Percentiles rank a stretch among this genome's conserved stretches.
Conservation (phyloP, 35 echinoderm and acorn worm genomes). For the Anneissia japonica region DNA sequence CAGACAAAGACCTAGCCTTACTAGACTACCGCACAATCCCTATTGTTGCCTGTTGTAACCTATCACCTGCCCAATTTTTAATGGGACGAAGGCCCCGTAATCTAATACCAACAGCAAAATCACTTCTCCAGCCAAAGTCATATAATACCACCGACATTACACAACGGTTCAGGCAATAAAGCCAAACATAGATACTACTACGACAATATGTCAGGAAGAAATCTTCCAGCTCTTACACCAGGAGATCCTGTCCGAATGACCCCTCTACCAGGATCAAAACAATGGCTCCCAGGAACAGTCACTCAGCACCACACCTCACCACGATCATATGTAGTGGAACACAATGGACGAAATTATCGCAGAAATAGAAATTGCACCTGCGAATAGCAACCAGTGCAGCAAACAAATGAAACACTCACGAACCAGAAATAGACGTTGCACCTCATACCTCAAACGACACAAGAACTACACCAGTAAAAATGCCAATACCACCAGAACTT, state of each 20-base stretch:
- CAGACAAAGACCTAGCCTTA: conserved; percentile 49
- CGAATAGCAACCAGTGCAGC: not conserved
- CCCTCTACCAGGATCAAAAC: conserved; percentile 30
- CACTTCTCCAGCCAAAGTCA: conserved; percentile 32
- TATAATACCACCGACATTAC: not conserved
- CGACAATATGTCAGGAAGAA: conserved; percentile 29
- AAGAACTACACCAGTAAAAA: too few relatives aligned
- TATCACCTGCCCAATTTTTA: conserved; percentile 53
- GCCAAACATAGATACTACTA: conserved; percentile 18
- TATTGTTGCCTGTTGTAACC: conserved; percentile 29
- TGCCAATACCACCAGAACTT: too few relatives aligned
- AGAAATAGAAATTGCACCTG: conserved; percentile 27
- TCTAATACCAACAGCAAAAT: conserved; percentile 14
- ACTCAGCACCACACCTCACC: conserved; percentile 29
- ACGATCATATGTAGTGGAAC: conserved; percentile 47
- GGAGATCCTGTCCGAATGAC: conserved; percentile 48
- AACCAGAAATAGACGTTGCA: not conserved
- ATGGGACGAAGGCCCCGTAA: conserved; percentile 58
- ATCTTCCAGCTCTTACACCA: conserved; percentile 25
- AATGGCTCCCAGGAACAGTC: conserved; percentile 40
- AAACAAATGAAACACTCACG: not conserved
- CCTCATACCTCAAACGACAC: too few relatives aligned
- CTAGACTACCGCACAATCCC: conserved; percentile 52
- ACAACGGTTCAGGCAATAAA: conserved; percentile 15
- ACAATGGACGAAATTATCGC: conserved; percentile 16